A percentile compares a stretch with the other conserved stretches of the same genome.
These are phyloP conservation scores for Oxyscelio sp. DNA, from an alignment of 2,888 invertebrate genomes.

Conservation along the genomic window DNA sequence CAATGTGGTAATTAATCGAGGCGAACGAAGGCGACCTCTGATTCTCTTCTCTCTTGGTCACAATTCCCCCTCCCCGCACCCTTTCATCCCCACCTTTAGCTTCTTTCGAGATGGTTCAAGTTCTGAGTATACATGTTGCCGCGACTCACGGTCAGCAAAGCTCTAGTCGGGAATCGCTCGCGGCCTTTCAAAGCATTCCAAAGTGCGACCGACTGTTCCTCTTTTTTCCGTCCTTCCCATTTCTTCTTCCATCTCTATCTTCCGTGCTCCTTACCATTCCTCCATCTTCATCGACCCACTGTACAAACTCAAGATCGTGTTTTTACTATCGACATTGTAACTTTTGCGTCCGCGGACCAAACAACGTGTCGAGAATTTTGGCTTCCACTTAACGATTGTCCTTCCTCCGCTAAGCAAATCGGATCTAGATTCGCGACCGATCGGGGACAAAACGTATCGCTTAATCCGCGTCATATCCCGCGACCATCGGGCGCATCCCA, in stretches of 20 bases:
- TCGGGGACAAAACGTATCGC: constrained; percentile 37
- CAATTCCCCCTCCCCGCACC: constrained; percentile 49
- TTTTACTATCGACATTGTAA: constrained; percentile 72
- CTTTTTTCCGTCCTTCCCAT: constrained; percentile 76
- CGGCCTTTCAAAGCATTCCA: constrained; percentile 89
- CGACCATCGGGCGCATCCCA: neutral
- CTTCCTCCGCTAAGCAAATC: constrained; percentile 58
- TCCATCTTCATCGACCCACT: constrained; percentile 81
- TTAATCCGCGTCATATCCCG: constrained; percentile 58
- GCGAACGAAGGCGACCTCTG: constrained; percentile 83
- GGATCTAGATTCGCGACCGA: constrained; percentile 48
- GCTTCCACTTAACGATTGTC: constrained; percentile 67
- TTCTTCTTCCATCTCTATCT: constrained; percentile 68
- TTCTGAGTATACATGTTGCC: constrained; percentile 76
- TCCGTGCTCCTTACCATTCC: constrained; percentile 73
- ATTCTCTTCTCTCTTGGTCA: constrained; percentile 56
- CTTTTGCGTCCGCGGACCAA: constrained; percentile 52
- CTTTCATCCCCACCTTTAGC: constrained; percentile 56
- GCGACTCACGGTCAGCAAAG: constrained; percentile 81
- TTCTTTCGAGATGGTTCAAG: constrained; percentile 83
- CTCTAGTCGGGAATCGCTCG: constrained; percentile 83
- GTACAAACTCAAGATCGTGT: constrained; percentile 80
- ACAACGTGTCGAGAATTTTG: constrained; percentile 70
- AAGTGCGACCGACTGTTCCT: constrained; percentile 85
- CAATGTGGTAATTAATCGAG: constrained; percentile 89